These are phyloP conservation scores for Prionace glauca DNA, from an alignment of 2,797 vertebrate species.

Conservation along the genomic window DNA sequence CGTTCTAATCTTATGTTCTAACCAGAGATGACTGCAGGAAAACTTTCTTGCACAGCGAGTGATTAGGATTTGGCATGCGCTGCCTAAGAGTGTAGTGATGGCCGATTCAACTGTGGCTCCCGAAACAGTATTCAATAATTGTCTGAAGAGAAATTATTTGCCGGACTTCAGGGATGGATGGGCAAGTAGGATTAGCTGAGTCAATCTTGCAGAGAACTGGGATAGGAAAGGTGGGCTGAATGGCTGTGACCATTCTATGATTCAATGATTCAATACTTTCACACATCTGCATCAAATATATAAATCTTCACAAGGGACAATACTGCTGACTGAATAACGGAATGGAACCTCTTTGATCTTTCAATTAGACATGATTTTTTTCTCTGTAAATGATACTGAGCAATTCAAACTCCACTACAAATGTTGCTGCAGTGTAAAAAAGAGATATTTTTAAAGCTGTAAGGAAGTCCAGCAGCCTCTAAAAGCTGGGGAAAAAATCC, in stretches of 20 bases:
- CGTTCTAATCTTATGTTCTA: background rate
- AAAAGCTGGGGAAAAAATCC: conserved; percentile 18
- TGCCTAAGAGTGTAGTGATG: background rate
- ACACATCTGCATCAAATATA: background rate
- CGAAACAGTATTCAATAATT: background rate
- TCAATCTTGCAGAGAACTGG: background rate
- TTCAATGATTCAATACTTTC: background rate
- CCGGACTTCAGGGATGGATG: background rate
- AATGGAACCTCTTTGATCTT: background rate
- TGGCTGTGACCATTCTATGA: background rate
- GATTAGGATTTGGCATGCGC: background rate
- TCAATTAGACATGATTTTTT: background rate
- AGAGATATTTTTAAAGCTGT: background rate
- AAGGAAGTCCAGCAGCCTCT: background rate
- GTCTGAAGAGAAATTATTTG: background rate
- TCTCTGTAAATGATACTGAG: background rate
- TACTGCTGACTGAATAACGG: background rate
- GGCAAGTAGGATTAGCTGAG: background rate
- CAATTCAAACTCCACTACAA: background rate
- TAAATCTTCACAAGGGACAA: background rate
- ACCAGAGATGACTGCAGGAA: background rate
- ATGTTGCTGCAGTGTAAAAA: background rate
- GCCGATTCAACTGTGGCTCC: background rate
- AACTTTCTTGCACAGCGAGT: background rate
- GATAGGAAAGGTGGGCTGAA: background rate